Base-by-base conservation (phyloP, 2,113 vertebrate genomes). In the Saguinus midas region DNA sequence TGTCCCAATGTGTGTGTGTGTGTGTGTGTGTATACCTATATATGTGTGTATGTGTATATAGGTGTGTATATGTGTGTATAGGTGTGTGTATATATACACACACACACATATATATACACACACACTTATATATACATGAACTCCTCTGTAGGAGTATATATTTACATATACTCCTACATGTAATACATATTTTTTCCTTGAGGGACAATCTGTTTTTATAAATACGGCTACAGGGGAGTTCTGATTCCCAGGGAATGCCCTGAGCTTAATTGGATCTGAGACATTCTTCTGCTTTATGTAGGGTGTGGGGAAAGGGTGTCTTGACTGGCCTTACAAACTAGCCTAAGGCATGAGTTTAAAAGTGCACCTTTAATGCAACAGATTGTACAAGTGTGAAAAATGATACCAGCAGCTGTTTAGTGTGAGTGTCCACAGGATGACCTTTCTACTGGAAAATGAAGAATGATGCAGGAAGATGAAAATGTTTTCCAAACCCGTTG, bases 401-500 rank as follows among this genome's bases (percentile, higher is more conserved):
- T 0, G 11, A 61, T 78, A 45, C 29, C 55, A 84, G 40, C 40
- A 55, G 75, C 50, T 58, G 55, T 80, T 91, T 29, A 87, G 79
- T 18, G 55, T 43, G 23, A 70, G 25, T 76, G 61, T 78, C 58
- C 83, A 64, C 25, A n/a, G 66, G 50, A 89, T 58, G 37, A 73
- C 18, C 55, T 93, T 94, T 85, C 52, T 88, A 58, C 45, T 78
- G 48, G 91, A 93, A 96, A 93, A 87, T 91, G 79, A 96, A 93
- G 93, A 96, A 94, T 82, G 84, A 91, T 70, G n/a, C 73, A 87
- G 68, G 55, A 27, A 89, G 73, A 91, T 64, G 55, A 95, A 90
- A 96, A 94, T 81, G 89, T 75, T 97, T 96, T 95, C 80, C n/a
- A 90, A 76, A 18, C 27, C 29, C 43, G n/a, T 79, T 92, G 80